These are phyloP conservation scores for Coracopsis vasa DNA, from an alignment of 2,113 vertebrate species.

Conservation along the genomic window DNA sequence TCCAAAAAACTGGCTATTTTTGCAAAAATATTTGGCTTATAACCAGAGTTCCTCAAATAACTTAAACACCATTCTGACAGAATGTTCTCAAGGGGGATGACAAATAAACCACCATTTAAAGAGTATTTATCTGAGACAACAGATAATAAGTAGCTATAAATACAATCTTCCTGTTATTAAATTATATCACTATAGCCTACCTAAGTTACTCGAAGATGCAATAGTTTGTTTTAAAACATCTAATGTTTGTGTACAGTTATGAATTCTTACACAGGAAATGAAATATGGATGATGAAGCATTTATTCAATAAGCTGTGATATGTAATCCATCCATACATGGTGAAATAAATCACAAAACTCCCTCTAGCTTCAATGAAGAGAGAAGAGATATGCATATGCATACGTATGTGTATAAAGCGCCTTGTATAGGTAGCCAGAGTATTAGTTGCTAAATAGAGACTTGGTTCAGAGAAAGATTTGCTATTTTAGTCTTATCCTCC, in stretches of 20 bases:
- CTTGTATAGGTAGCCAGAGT: neutral
- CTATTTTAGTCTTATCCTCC: neutral
- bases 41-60: neutral
- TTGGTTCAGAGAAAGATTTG: neutral
- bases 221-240: neutral
- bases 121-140: neutral
- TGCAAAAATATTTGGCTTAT: neutral
- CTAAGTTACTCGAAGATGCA: neutral
- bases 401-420: neutral
- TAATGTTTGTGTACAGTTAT: neutral
- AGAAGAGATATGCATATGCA: rapidly evolving
- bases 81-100: neutral
- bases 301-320: neutral
- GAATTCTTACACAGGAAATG: neutral
- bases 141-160: neutral
- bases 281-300: neutral
- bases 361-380: neutral
- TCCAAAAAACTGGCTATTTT: neutral
- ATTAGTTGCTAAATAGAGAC: neutral
- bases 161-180: neutral
- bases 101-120: neutral
- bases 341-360: neutral
- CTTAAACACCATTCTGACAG: neutral
- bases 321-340: neutral
- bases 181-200: neutral